Evolutionary conservation across 2,113 vertebrate genomes (phyloP).

Genomic region (Bungarus multicinctus): DNA sequence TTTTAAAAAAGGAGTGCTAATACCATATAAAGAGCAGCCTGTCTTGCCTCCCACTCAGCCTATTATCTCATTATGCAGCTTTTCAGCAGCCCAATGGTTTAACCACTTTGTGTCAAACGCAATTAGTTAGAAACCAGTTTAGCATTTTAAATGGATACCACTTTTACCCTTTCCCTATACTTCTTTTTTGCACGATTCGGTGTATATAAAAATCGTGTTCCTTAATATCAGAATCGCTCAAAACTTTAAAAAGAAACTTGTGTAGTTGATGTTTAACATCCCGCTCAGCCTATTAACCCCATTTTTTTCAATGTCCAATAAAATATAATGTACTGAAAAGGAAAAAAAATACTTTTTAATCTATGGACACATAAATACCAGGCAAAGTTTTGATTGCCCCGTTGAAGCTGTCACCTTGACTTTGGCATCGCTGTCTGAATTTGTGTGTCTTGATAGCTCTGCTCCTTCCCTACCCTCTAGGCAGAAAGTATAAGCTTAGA

Average conservation of each 20-base stretch:
- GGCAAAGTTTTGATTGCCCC: constrained; percentile 12
- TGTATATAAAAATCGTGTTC: neutral
- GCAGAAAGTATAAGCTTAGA: constrained; percentile 1
- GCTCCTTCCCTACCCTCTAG: neutral
- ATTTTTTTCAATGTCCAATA: neutral
- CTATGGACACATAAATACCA: neutral
- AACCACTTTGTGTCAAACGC: constrained; percentile 4
- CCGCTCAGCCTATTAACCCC: neutral
- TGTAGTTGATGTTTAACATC: neutral
- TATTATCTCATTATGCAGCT: neutral
- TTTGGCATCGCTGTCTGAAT: neutral
- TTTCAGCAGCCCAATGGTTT: neutral
- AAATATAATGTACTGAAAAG: constrained; percentile 24
- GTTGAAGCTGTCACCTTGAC: constrained; percentile 7
- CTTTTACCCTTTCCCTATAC: neutral
- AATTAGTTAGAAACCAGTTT: neutral
- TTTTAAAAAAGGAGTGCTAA: neutral
- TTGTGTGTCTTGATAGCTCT: neutral
- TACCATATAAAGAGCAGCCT: neutral
- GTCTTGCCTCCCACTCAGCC: neutral
- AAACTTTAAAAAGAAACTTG: neutral
- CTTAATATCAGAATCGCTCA: neutral
- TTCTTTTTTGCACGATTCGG: neutral
- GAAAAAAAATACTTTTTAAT: neutral
- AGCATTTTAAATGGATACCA: neutral